Base-by-base conservation (phyloP, 53 echinoderm and acorn worm genomes). In the Holothuria scabra region DNA sequence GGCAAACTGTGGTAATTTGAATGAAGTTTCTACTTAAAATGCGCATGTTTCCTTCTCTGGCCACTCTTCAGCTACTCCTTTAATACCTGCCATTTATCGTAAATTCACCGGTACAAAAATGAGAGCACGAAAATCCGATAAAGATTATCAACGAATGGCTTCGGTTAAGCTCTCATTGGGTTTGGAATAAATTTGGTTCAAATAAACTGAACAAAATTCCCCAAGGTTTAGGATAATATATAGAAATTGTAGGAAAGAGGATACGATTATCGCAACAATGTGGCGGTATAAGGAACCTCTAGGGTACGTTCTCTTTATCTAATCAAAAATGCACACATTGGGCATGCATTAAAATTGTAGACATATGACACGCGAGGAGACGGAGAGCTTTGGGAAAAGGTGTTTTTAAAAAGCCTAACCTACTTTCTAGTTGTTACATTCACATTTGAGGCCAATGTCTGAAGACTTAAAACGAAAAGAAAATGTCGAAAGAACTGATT, bases 371-470 rank as follows among this genome's bases (percentile, higher is more conserved):
- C 52, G 52, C 52, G 52, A 18, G 18, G 18, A 52, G 65, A 28
- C 28, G 18, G 31, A 13, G 12, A 16, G 65, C 25, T 72, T 44
- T 72, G 44, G 72, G 72, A 52, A 52, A 52, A 52, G 52, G 16
- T 41, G 41, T 52, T 52, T 52, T 52, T 52, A 5, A 72, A 34
- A 72, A 23, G 72, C 72, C 48, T 72, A 72, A 48, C 72, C 72
- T 72, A 72, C 52, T 52, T 52, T 52, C 18, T 52, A 16, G 52
- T 14, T 52, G 72, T 44, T 72, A 11, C 46, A 72, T 44, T 72
- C 72, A 44, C 72, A 24, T 72, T 72, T 72, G 72, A 49, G 72
- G 72, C 72, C 72, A 72, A 72, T 72, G 72, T 48, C 48, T 72
- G 46, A 48, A 46, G 23, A 72, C 37, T 22, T 48, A 72, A 46